These are phyloP conservation scores for Chelonus insularis DNA, from an alignment of 1,140 invertebrate species.

Conservation along the genomic window DNA sequence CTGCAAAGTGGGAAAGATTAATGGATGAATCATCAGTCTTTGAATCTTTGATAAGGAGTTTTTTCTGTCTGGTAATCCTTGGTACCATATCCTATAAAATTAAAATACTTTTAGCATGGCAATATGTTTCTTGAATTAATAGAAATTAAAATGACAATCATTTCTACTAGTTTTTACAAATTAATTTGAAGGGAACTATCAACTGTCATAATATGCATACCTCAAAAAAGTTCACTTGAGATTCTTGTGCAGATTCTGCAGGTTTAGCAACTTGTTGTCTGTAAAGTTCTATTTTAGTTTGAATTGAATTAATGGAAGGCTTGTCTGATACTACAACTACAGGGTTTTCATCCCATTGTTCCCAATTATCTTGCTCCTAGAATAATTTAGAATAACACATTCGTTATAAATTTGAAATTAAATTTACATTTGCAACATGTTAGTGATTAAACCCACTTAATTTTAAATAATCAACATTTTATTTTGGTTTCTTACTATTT, in stretches of 20 bases:
- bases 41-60: slow-evolving; percentile 53
- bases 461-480: too few relatives aligned
- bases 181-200: too few relatives aligned
- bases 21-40: slow-evolving; percentile 36
- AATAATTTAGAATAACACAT: slow-evolving; percentile 24
- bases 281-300: slow-evolving; percentile 63
- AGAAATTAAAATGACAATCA: too few relatives aligned
- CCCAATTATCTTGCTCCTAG: slow-evolving; percentile 59
- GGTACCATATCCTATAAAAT: slow-evolving; percentile 60
- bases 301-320: slow-evolving; percentile 52
- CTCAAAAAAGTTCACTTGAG: slow-evolving; percentile 58
- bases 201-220: too few relatives aligned
- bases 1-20: slow-evolving; percentile 49
- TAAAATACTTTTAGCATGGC: too few relatives aligned
- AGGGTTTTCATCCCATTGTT: slow-evolving; percentile 54
- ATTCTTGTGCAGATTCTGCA: slow-evolving; percentile 41
- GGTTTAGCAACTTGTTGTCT: slow-evolving; percentile 53
- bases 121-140: too few relatives aligned
- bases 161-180: too few relatives aligned
- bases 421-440: not conserved
- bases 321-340: slow-evolving; percentile 50
- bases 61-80: slow-evolving; percentile 59
- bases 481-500: slow-evolving; percentile 23
- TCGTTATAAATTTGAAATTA: too few relatives aligned
- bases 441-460: too few relatives aligned